These are phyloP conservation scores for Maccullochella peelii DNA, from an alignment of 2,113 vertebrate species.

Conservation along the genomic window DNA sequence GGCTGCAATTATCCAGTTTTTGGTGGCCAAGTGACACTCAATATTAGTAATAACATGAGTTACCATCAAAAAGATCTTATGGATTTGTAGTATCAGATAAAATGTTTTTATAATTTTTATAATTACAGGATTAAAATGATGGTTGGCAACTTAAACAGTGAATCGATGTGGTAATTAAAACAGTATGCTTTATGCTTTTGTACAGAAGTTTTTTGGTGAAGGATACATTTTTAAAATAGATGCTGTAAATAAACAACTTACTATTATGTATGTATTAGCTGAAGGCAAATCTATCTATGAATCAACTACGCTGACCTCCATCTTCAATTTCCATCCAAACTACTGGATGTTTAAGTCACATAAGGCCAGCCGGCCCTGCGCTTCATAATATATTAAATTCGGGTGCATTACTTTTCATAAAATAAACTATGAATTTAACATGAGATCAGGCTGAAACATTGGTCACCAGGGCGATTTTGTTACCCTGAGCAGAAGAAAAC, in stretches of 20 bases:
- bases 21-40: neutral
- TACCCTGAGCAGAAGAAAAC: neutral
- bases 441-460: slow-evolving; percentile 13
- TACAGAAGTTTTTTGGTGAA: neutral
- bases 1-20: neutral
- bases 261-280: neutral
- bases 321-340: neutral
- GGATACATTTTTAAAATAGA: neutral
- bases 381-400: neutral
- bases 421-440: slow-evolving; percentile 21
- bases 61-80: neutral
- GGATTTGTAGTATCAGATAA: neutral
- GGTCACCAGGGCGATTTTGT: neutral
- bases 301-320: slow-evolving; percentile 4
- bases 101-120: neutral
- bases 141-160: neutral
- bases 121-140: neutral
- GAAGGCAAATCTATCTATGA: slow-evolving; percentile 1
- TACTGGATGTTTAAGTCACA: neutral
- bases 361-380: neutral
- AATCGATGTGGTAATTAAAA: neutral
- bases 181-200: neutral
- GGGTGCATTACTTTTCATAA: neutral
- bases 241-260: neutral
- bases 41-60: neutral